phyloP scores from a whole-genome alignment of 2,113 vertebrate species.

The Apteryx mantelli region DNA sequence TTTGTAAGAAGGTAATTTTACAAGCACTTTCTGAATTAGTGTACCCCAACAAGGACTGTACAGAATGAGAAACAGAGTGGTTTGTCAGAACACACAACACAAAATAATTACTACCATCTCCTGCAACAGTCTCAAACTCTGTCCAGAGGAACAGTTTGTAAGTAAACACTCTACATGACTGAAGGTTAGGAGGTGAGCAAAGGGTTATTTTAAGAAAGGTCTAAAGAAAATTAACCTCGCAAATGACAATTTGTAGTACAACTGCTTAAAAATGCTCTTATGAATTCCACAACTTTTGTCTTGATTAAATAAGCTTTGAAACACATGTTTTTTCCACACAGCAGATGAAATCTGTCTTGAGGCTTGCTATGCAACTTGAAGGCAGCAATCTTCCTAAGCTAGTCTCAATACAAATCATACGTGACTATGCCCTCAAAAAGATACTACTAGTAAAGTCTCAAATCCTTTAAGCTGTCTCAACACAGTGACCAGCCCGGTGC shows the following conservation, averaged over 20 bases:
- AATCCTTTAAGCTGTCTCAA: not conserved
- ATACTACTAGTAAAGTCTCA: not conserved
- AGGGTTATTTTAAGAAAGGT: not conserved
- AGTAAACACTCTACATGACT: not conserved
- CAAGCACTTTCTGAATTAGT: not conserved
- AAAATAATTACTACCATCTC: not conserved
- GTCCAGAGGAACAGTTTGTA: not conserved
- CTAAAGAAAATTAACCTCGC: not conserved
- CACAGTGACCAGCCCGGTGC: not conserved
- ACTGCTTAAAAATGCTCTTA: not conserved
- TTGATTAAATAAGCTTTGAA: not conserved
- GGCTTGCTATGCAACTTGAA: not conserved
- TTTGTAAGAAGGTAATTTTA: not conserved
- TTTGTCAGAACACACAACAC: not conserved
- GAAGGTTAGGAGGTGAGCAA: not conserved
- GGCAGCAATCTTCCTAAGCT: not conserved
- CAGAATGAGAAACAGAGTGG: not conserved
- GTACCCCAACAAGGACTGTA: fast-evolving
- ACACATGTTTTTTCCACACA: not conserved
- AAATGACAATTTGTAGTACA: not conserved
- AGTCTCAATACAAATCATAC: not conserved
- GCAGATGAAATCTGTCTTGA: not conserved
- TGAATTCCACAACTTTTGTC: not conserved
- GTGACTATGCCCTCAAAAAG: fast-evolving
- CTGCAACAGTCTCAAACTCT: not conserved